Conservation (phyloP, 2,113 vertebrate species). For the Trematocara zebra region DNA sequence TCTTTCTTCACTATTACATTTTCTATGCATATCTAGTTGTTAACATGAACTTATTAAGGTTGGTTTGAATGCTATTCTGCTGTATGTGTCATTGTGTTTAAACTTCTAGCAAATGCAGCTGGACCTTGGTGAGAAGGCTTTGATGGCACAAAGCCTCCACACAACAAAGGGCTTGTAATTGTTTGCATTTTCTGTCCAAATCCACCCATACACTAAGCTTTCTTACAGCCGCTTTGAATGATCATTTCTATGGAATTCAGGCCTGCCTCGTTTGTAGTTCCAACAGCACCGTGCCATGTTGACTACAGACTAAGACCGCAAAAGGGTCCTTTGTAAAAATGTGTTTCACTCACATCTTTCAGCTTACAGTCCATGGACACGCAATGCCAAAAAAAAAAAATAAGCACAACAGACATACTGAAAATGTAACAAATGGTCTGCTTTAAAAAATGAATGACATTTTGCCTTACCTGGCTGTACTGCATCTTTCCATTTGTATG, state of each 20-base stretch:
- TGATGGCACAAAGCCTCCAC: not conserved
- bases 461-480: not conserved
- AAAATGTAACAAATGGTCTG: not conserved
- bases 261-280: not conserved
- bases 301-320: not conserved
- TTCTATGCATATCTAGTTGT: not conserved
- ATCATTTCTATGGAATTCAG: not conserved
- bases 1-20: not conserved
- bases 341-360: not conserved
- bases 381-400: not conserved
- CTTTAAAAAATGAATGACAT: not conserved
- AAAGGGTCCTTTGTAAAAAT: not conserved
- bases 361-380: not conserved
- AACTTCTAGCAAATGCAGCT: not conserved
- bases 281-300: not conserved
- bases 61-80: not conserved
- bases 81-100: not conserved
- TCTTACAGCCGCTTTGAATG: not conserved
- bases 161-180: conserved; percentile 12
- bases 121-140: not conserved
- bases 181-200: not conserved
- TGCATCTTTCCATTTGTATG: not conserved
- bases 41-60: not conserved
- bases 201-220: not conserved
- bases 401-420: not conserved